Evolutionary conservation across 2,888 invertebrate species (phyloP).

Genomic region (Thymelicus lineola): DNA sequence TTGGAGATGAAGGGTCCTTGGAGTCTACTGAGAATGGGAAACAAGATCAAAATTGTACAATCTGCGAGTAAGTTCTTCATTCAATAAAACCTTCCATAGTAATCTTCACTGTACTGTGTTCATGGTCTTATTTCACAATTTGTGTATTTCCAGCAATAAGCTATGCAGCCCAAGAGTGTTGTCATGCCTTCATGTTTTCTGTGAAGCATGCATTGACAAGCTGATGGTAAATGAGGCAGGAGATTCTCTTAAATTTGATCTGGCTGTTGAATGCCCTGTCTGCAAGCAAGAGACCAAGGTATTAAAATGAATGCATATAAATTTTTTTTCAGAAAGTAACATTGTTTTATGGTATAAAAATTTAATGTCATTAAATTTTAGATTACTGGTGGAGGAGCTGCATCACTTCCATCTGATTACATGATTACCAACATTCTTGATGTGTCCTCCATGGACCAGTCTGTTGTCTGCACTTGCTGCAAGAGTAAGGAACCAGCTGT

Average conservation of each 20-base stretch:
- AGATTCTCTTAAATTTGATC: slow-evolving; percentile 87
- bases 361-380: slow-evolving; percentile 53
- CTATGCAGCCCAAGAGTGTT: slow-evolving; percentile 94
- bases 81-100: neutral
- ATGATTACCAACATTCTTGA: slow-evolving; percentile 94
- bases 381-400: slow-evolving; percentile 91
- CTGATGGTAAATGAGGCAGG: slow-evolving; percentile 89
- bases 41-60: slow-evolving; percentile 87
- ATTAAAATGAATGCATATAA: slow-evolving; percentile 39
- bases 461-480: slow-evolving; percentile 95
- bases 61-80: slow-evolving; percentile 84
- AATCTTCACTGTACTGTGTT: slow-evolving; percentile 2
- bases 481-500: slow-evolving; percentile 97
- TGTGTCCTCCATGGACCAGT: slow-evolving; percentile 90
- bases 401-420: slow-evolving; percentile 93
- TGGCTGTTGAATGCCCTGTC: slow-evolving; percentile 89
- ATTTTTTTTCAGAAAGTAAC: too few relatives aligned
- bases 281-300: slow-evolving; percentile 95
- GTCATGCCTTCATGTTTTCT: slow-evolving; percentile 97
- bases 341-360: neutral
- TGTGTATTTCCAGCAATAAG: slow-evolving; percentile 86
- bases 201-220: slow-evolving; percentile 95
- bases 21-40: slow-evolving; percentile 79
- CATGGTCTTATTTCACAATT: neutral
- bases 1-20: slow-evolving; percentile 81